Evolutionary conservation across 1,140 invertebrate species (phyloP), one percentile per base, ranked within the genome.

Genomic region (Brachionus manjavacas): DNA sequence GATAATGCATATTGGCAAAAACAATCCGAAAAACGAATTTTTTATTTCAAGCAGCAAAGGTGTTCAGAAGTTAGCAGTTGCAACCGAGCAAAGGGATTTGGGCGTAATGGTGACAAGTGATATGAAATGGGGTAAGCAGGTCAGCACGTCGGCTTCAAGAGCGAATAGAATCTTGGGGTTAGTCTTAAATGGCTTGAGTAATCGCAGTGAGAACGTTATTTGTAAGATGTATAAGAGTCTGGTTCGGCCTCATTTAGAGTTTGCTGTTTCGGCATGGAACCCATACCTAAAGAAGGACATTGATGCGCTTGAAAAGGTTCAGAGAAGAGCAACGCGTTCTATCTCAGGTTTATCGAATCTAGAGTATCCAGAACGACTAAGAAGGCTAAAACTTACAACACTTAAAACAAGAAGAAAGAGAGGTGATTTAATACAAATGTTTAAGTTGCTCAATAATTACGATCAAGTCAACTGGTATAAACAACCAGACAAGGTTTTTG

Each of bases 291-390:
- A 84, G 14, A 7, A 43, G 12, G 60, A 85, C 60, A 83, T 85
- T 14, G 11, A 85, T 11, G 70, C 43, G 3, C 35, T 86, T 25
- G 86, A 86, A 64, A 85, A 74, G 60, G 83, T 87, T 0, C 86
- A 87, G 79, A 64, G 84, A n/a, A 84, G 86, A 81, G 85, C 85
- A 23, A 85, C 85, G 11, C 35, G 85, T 16, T 85, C 39, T 39
- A 84, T 85, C 7, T 7, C 16, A 11, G 84, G 85, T 20, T 39
- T 66, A 11, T 80, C 79, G 49, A 23, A 72, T 12, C 25, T 78
- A 55, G 7, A 43, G 8, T 52, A 79, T 35, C 4, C 7, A 28
- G 20, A 20, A 23, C 12, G 76, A 20, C 76, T 79, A n/a, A 60
- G 23, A 25, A 79, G 7, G 20, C 46, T 60, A 12, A 49, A 79